Evolutionary conservation across 2,797 vertebrate genomes (phyloP), one percentile per base, ranked within the genome.

Genomic region (Buceros bicornis): DNA sequence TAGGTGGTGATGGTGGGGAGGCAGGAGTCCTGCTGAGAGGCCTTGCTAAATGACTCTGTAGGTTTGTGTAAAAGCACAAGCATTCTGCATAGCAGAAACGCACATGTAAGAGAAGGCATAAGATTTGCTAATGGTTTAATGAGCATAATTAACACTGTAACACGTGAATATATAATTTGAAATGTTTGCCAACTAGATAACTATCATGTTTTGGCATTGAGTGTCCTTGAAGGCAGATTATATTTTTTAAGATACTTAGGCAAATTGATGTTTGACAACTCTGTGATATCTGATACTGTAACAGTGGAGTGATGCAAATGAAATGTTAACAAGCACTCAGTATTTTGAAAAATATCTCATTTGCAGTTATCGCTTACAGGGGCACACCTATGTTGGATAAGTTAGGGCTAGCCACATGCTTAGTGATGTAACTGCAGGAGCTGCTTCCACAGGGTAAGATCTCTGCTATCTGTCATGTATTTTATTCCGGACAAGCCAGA

Each of bases 261-360:
- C 87, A 93, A 94, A 86, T n/a, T 72, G 42, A 31, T 82, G 73
- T 94, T 93, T 84, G 29, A 62, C 85, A 89, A 82, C 66, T 78
- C 31, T 61, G 24, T 54, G 90, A 43, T 73, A 84, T 51, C 43
- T 88, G 70, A 62, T 80, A 69, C 16, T n/a, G 10, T 43, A 88
- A 53, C 48, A 72, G 62, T 22, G 17, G 15, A 94, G 42, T 25
- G 33, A 86, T 51, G 11, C n/a, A 93, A 95, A 93, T 20, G 35
- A 24, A 51, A 24, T 50, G 11, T 48, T 91, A 95, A 81, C 45
- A 83, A 88, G 69, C 17, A 51, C 29, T 82, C 51, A 40, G 10
- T 94, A 66, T 82, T 89, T 90, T 82, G 43, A 56, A 94, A 91
- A 79, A 79, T 1, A 66, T n/a, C 29, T 82, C 61, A 83, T 74